These are phyloP conservation scores for Hiodon tergisus DNA, from an alignment of 2,113 vertebrate species.

Conservation along the genomic window DNA sequence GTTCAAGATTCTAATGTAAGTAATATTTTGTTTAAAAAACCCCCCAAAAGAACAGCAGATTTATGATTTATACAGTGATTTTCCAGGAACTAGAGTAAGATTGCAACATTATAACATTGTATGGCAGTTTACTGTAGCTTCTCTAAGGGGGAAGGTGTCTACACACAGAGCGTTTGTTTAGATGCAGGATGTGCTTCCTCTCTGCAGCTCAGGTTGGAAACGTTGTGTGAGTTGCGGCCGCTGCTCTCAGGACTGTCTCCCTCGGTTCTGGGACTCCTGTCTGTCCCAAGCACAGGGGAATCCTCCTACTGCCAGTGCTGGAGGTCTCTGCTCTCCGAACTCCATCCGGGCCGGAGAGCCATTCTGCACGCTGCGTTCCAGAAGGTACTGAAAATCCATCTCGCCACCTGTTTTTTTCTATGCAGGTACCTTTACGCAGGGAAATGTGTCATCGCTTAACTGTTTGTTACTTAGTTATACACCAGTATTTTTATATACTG, in stretches of 20 bases:
- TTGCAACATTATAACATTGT: too few species aligned
- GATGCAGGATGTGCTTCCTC: conserved; percentile 10
- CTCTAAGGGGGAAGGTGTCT: too few species aligned
- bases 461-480: too few species aligned
- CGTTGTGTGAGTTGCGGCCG: conserved; percentile 62
- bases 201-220: conserved; percentile 54
- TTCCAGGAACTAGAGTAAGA: too few species aligned
- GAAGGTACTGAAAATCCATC: conserved; percentile 57
- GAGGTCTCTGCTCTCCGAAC: conserved; percentile 57
- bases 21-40: conserved; percentile 1
- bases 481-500: too few species aligned
- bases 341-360: conserved; percentile 67
- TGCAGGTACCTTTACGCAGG: not conserved
- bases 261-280: conserved; percentile 57
- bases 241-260: conserved; percentile 68
- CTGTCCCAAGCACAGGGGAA: conserved; percentile 47
- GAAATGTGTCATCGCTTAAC: not conserved
- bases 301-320: conserved; percentile 65
- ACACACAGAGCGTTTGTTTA: not conserved
- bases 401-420: not conserved
- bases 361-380: conserved; percentile 64
- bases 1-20: conserved; percentile 68
- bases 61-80: not conserved
- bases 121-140: too few species aligned
- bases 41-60: not conserved